These are phyloP conservation scores for Fulica atra DNA, from an alignment of 2,113 vertebrate genomes.

Conservation along the genomic window DNA sequence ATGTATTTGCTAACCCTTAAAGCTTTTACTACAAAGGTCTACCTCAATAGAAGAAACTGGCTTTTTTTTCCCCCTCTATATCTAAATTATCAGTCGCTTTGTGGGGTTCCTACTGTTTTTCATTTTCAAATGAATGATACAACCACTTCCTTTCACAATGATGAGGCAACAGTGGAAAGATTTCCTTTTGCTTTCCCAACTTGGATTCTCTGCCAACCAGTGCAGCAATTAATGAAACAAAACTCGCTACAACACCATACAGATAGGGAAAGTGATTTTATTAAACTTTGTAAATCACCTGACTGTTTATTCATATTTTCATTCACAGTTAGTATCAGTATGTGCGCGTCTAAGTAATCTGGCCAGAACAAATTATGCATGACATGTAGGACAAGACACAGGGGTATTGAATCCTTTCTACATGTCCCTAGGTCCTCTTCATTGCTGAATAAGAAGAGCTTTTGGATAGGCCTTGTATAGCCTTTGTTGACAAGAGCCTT, in stretches of 20 bases:
- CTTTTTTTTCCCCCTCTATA: fast-evolving
- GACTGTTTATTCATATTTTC: neutral
- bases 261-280: neutral
- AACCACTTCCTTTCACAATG: neutral
- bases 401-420: neutral
- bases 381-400: neutral
- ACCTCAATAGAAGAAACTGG: neutral
- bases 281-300: neutral
- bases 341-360: neutral
- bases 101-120: neutral
- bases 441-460: neutral
- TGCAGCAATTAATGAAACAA: neutral
- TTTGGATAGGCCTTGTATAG: neutral
- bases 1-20: neutral
- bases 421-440: neutral
- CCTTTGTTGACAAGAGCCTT: neutral
- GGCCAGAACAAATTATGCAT: neutral
- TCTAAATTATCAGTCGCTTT: neutral
- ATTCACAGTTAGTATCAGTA: neutral
- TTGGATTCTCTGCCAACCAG: neutral
- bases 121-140: neutral
- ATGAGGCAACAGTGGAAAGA: neutral
- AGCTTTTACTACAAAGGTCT: neutral
- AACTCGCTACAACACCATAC: neutral
- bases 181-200: neutral